Evolutionary conservation across 1,140 invertebrate species (phyloP).

Genomic region (Drosophila subobscura): DNA sequence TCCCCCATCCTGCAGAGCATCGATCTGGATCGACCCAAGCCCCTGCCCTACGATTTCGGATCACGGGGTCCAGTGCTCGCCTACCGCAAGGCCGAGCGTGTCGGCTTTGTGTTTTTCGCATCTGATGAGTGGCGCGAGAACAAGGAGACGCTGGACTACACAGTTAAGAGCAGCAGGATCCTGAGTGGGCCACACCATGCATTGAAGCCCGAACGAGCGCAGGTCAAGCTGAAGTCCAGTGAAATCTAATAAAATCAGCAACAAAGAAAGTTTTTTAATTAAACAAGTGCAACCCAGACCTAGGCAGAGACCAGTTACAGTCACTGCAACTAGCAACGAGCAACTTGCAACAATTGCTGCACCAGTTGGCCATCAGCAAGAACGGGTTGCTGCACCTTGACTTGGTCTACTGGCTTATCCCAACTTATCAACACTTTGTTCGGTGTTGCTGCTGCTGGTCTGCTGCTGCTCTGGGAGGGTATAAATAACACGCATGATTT

Average conservation of each 20-base stretch:
- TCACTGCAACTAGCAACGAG: background rate
- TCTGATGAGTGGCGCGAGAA: slow-evolving; percentile 52
- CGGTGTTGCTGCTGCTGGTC: slow-evolving; percentile 11
- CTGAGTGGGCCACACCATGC: slow-evolving; percentile 24
- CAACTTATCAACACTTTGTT: slow-evolving; percentile 42
- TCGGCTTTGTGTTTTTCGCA: slow-evolving; percentile 61
- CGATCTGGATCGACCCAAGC: slow-evolving; percentile 49
- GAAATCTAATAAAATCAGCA: slow-evolving; percentile 44
- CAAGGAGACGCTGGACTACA: slow-evolving; percentile 15
- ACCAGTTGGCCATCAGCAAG: slow-evolving; percentile 18
- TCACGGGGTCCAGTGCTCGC: slow-evolving; percentile 53
- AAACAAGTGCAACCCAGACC: slow-evolving; percentile 31
- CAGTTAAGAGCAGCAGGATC: slow-evolving; percentile 3
- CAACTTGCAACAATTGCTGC: slow-evolving; percentile 2
- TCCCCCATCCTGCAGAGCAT: slow-evolving; percentile 45
- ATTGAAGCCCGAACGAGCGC: slow-evolving; percentile 20
- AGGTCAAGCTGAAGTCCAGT: background rate
- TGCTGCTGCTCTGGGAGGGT: slow-evolving; percentile 15
- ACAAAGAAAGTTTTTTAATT: slow-evolving; percentile 73
- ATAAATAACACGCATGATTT: slow-evolving; percentile 67
- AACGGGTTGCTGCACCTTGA: slow-evolving; percentile 28
- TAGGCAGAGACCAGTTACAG: slow-evolving; percentile 1
- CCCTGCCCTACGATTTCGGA: slow-evolving; percentile 55
- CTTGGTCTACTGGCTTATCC: slow-evolving; percentile 23
- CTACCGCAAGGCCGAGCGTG: slow-evolving; percentile 42